These are phyloP conservation scores for Patella caerulea DNA, from an alignment of 2,888 invertebrate species.

Conservation along the genomic window DNA sequence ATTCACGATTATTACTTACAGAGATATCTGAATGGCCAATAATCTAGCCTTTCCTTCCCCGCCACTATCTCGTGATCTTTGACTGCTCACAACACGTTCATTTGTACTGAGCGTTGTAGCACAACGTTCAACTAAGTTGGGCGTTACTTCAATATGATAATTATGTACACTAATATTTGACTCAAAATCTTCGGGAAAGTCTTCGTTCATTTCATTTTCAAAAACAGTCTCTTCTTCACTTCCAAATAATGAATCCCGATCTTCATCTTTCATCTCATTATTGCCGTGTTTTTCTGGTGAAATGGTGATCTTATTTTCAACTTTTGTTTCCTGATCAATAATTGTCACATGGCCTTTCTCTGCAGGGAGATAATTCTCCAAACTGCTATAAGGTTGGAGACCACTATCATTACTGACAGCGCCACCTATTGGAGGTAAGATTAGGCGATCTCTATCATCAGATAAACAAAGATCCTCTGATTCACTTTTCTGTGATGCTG, in stretches of 20 bases:
- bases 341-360: neutral
- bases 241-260: slow-evolving; percentile 38
- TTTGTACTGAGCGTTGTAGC: slow-evolving; percentile 68
- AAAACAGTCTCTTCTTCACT: slow-evolving; percentile 27
- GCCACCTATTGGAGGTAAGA: neutral
- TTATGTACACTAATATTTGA: slow-evolving; percentile 61
- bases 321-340: neutral
- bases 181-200: slow-evolving; percentile 56
- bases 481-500: neutral
- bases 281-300: neutral
- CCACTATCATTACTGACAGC: slow-evolving; percentile 37
- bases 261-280: slow-evolving; percentile 25
- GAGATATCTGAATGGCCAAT: slow-evolving; percentile 56
- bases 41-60: slow-evolving; percentile 58
- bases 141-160: slow-evolving; percentile 65
- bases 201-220: slow-evolving; percentile 21
- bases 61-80: slow-evolving; percentile 40
- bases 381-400: slow-evolving; percentile 29
- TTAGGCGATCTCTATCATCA: slow-evolving; percentile 3
- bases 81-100: slow-evolving; percentile 61
- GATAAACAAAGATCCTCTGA: neutral
- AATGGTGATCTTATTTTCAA: slow-evolving; percentile 25
- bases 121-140: slow-evolving; percentile 65
- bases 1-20: slow-evolving; percentile 32
- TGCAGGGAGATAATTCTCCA: slow-evolving; percentile 15